Conservation (phyloP, 2,888 invertebrate genomes). For the Trissonchulus sp. region DNA sequence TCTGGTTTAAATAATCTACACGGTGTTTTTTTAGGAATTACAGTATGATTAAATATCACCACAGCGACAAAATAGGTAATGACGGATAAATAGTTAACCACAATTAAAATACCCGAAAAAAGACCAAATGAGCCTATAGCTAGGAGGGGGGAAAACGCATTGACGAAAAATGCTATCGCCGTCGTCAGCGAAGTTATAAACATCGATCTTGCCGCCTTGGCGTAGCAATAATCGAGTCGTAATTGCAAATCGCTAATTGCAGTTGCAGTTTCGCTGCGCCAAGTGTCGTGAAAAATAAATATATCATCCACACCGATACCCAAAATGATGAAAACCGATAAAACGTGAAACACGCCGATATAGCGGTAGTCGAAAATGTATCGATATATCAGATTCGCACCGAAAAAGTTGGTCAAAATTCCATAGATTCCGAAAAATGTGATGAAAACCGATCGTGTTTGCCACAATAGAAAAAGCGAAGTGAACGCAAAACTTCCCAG, state of each 20-base stretch:
- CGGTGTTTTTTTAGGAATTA: too few species aligned
- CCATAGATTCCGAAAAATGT: constrained; percentile 34
- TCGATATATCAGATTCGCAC: constrained; percentile 40
- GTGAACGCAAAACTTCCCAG: constrained; percentile 40
- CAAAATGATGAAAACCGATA: constrained; percentile 51
- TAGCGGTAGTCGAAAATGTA: constrained; percentile 39
- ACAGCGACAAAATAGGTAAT: constrained; percentile 50
- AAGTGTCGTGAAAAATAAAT: constrained; percentile 49
- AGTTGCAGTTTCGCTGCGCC: constrained; percentile 38
- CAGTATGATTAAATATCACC: constrained; percentile 34
- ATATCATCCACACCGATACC: constrained; percentile 41
- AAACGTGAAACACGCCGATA: constrained; percentile 51
- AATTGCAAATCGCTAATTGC: background rate
- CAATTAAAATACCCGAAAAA: constrained; percentile 44
- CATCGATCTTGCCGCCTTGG: constrained; percentile 48
- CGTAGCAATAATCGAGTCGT: constrained; percentile 43
- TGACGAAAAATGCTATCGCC: constrained; percentile 47
- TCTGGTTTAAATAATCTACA: too few species aligned
- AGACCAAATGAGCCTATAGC: constrained; percentile 46
- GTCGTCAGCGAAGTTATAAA: constrained; percentile 51
- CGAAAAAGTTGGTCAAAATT: constrained; percentile 37
- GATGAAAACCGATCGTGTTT: constrained; percentile 40
- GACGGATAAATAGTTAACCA: constrained; percentile 51
- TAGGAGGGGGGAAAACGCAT: constrained; percentile 44
- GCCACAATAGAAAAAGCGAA: constrained; percentile 38